Evolutionary conservation across 2,113 vertebrate genomes (phyloP), one percentile per base, ranked within the genome.

Genomic region (Microcebus griseorufus): DNA sequence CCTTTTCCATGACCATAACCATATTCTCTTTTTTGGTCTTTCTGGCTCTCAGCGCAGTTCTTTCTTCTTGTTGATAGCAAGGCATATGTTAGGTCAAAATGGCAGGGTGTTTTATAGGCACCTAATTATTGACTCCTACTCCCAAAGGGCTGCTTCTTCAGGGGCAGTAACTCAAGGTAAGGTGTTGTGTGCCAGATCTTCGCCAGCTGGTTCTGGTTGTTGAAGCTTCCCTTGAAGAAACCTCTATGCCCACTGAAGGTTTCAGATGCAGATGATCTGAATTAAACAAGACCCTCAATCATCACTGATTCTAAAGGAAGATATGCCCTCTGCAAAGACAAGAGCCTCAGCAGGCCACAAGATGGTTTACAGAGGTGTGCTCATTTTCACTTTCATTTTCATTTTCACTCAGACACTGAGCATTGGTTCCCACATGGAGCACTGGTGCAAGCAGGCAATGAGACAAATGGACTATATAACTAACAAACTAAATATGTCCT

Each of bases 271-370:
- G 55, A 51, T 11, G 9, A 78, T 75, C 34, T 95, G 14, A 32
- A 92, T 78, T 90, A 96, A 90, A 69, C 12, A 90, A 90, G 23
- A 14, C 53, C 70, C 76, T 94, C n/a, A 13, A 16, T 76, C 58
- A 53, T 64, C 42, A 92, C 12, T 45, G 23, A 75, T 91, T 81
- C 8, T 89, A 94, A 95, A 64, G 64, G 51, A 84, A 88, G 42
- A 80, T 18, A 91, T 14, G 16, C 18, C 70, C 60, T 86, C 75
- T 83, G 22, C 29, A 83, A 85, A 23, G 37, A 85, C 72, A 88
- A 65, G 75, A 9, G 16, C 20, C 8, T 51, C 39, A 48, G 27
- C 23, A 78, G 22, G 64, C 34, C 29, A 62, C 73, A n/a, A 69
- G 75, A 58, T 18, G 18, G 39, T 82, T 39, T 72, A 20, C 3